Conservation (phyloP, 2,113 vertebrate genomes). For the Craseonycteris thonglongyai region DNA sequence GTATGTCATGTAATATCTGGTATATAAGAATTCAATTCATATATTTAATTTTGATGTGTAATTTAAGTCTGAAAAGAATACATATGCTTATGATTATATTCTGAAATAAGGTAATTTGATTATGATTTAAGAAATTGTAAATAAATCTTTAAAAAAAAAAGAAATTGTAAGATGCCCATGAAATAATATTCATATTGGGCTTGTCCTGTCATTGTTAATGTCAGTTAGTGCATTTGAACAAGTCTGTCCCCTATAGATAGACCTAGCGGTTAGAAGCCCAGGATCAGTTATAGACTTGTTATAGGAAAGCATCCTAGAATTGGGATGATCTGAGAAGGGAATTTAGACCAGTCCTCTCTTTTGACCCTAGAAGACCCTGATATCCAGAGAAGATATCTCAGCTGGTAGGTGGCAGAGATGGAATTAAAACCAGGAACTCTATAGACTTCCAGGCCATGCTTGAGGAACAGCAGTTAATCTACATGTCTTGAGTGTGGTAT, state of each 20-base stretch:
- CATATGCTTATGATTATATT: neutral
- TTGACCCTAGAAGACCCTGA: neutral
- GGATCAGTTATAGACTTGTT: neutral
- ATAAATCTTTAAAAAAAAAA: too few species aligned
- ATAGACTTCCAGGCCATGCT: neutral
- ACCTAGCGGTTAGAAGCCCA: neutral
- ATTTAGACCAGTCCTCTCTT: neutral
- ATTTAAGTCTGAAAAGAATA: neutral
- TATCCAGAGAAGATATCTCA: neutral
- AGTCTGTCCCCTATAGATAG: neutral
- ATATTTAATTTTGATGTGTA: neutral
- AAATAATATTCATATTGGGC: neutral
- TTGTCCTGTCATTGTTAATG: neutral
- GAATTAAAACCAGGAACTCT: neutral
- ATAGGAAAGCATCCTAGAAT: neutral
- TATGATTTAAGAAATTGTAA: too few species aligned
- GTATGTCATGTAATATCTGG: neutral
- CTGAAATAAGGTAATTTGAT: neutral
- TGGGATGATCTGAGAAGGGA: neutral
- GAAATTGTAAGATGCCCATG: neutral
- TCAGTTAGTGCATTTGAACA: neutral
- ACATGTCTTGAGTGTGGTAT: neutral
- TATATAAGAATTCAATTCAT: neutral
- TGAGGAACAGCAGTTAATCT: neutral
- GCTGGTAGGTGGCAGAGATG: neutral